Percentiles rank a stretch among this genome's conserved stretches.
Evolutionary conservation across 2,113 vertebrate genomes (phyloP).

Genomic region (Lampris megalopsis): DNA sequence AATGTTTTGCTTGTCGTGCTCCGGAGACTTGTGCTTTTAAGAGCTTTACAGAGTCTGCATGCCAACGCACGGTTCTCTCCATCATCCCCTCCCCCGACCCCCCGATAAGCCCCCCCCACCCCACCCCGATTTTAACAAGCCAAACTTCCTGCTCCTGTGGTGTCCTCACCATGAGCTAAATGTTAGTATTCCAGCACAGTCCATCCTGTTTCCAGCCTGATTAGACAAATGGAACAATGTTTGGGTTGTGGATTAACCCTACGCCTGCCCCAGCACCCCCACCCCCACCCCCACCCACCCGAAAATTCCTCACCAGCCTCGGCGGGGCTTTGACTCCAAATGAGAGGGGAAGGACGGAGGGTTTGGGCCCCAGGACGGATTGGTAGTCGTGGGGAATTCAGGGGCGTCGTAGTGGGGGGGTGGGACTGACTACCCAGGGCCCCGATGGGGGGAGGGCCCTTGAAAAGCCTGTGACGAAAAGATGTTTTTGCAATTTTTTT

Average conservation of each 20-base stretch:
- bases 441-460: too few relatives aligned
- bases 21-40: constrained; percentile 36
- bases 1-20: constrained; percentile 1
- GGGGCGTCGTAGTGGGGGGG: not conserved
- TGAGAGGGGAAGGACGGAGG: constrained; percentile 19
- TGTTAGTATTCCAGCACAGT: constrained; percentile 66
- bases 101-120: constrained; percentile 53
- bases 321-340: constrained; percentile 7
- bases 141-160: constrained; percentile 61
- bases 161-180: constrained; percentile 55
- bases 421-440: not conserved
- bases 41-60: constrained; percentile 42
- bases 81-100: constrained; percentile 29
- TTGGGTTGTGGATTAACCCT: constrained; percentile 71
- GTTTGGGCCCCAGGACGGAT: constrained; percentile 7
- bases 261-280: constrained; percentile 44
- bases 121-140: constrained; percentile 39
- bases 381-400: constrained; percentile 22
- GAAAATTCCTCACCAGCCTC: constrained; percentile 17
- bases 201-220: constrained; percentile 64
- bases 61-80: constrained; percentile 23
- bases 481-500: too few relatives aligned
- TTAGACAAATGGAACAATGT: constrained; percentile 70
- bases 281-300: constrained; percentile 33
- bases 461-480: too few relatives aligned